A percentile compares a stretch with the other conserved stretches of the same genome.
Conservation (phyloP, 2,888 invertebrate species). For the Plusia festucae region DNA sequence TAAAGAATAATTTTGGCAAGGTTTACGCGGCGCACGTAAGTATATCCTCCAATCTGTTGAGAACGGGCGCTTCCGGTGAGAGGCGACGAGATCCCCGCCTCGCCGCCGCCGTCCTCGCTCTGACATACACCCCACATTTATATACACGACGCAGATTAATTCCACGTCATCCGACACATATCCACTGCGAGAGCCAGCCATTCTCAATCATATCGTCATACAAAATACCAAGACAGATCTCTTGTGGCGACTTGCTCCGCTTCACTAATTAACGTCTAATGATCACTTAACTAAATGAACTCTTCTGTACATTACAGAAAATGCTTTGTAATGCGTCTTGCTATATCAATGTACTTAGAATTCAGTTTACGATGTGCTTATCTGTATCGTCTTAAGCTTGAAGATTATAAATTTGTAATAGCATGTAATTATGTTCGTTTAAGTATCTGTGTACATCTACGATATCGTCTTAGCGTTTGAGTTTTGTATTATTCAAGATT, state of each 20-base stretch:
- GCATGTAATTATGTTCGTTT: not conserved
- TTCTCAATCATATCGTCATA: slow-evolving; percentile 74
- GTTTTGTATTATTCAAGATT: slow-evolving; percentile 3
- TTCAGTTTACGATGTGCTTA: slow-evolving; percentile 7
- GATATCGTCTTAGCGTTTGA: not conserved
- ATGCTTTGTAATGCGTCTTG: slow-evolving; percentile 11
- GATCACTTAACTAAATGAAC: slow-evolving; percentile 53
- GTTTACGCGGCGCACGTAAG: slow-evolving; percentile 61
- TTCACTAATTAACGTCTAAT: slow-evolving; percentile 59
- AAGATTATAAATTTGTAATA: slow-evolving; percentile 4
- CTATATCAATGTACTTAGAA: slow-evolving; percentile 3
- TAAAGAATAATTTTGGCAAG: slow-evolving; percentile 74
- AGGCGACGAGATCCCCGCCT: slow-evolving; percentile 60
- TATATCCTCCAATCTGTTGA: slow-evolving; percentile 69
- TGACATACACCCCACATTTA: slow-evolving; percentile 83
- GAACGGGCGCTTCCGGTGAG: slow-evolving; percentile 66
- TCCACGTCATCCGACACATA: slow-evolving; percentile 80
- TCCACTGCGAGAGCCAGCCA: slow-evolving; percentile 67
- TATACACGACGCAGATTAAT: slow-evolving; percentile 86
- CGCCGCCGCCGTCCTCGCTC: slow-evolving; percentile 63
- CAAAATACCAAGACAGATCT: slow-evolving; percentile 62
- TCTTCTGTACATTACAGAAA: slow-evolving; percentile 40
- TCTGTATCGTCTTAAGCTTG: not conserved
- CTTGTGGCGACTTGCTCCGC: slow-evolving; percentile 45
- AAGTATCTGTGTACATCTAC: not conserved